phyloP scores from a whole-genome alignment of 2,113 vertebrate species.

The Paraplagusia blochii region DNA sequence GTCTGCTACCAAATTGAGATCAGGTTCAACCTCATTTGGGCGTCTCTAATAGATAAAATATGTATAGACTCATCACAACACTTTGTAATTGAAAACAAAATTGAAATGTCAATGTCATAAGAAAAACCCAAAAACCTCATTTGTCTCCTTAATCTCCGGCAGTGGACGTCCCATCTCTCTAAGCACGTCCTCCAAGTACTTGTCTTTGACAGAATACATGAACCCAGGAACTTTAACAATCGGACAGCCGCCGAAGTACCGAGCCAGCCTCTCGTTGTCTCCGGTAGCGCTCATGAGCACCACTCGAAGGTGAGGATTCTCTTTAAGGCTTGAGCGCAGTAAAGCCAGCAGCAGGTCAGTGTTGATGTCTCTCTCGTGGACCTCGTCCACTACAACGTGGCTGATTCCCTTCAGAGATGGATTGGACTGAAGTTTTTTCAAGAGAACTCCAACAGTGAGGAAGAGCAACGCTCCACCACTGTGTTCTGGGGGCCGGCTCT shows the following conservation, averaged over 20 bases:
- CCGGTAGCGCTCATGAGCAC: conserved; percentile 95
- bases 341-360: conserved; percentile 94
- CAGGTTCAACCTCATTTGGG: conserved; percentile 75
- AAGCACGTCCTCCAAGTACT: conserved; percentile 90
- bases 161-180: conserved; percentile 75
- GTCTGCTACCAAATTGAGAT: conserved; percentile 85
- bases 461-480: conserved; percentile 91
- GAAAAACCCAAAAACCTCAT: background rate
- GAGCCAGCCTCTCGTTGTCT: conserved; percentile 85
- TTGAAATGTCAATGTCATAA: background rate
- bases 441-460: conserved; percentile 92
- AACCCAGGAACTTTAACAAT: conserved; percentile 91
- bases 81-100: background rate
- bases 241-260: conserved; percentile 87
- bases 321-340: conserved; percentile 79
- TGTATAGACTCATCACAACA: background rate
- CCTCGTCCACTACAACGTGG: conserved; percentile 94
- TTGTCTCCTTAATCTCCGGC: accelerated
- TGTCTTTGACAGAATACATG: conserved; percentile 91
- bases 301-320: conserved; percentile 83
- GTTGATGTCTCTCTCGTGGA: conserved; percentile 94
- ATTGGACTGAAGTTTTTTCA: conserved; percentile 91
- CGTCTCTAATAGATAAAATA: conserved; percentile 53
- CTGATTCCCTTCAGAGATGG: conserved; percentile 86
- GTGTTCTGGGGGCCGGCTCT: conserved; percentile 83